Percentiles rank a stretch among this genome's conserved stretches.
Evolutionary conservation across 92 coral and sea anemone genomes (phyloP).

Genomic region (Siderastrea siderea): DNA sequence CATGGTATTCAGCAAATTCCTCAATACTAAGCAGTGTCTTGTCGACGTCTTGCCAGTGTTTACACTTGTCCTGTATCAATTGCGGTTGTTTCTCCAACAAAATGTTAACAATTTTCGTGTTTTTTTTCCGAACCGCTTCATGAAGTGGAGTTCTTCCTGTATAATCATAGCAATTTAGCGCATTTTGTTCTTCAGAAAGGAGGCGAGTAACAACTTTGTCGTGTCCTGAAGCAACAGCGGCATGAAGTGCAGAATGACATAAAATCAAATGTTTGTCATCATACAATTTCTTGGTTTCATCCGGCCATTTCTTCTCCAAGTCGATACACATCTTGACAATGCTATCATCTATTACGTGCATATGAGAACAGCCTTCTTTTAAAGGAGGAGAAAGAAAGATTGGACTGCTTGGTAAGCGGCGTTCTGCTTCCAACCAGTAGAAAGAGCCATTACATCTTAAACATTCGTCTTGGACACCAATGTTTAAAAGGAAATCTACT

Average conservation of each 20-base stretch:
- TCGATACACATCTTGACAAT: background rate
- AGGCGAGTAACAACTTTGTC: constrained; percentile 50
- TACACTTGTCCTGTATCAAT: constrained; percentile 45
- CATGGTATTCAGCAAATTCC: constrained; percentile 21
- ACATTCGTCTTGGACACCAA: constrained; percentile 55
- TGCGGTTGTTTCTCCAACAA: constrained; percentile 52
- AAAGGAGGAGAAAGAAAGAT: background rate
- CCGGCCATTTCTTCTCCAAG: background rate
- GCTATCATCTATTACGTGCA: background rate
- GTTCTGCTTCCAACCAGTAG: constrained; percentile 45
- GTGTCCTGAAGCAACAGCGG: constrained; percentile 67
- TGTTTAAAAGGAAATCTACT: constrained; percentile 3
- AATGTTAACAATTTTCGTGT: constrained; percentile 27
- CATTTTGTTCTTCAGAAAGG: constrained; percentile 11
- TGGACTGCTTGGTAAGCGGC: constrained; percentile 1
- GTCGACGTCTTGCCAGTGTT: constrained; percentile 20
- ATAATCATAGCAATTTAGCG: constrained; percentile 58
- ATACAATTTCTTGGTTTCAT: background rate
- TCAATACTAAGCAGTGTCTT: background rate
- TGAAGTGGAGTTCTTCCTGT: constrained; percentile 76
- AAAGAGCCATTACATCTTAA: constrained; percentile 68
- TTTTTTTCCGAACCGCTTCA: constrained; percentile 63
- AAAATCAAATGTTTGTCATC: constrained; percentile 56
- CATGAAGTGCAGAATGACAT: constrained; percentile 77
- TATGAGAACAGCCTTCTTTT: background rate